Evolutionary conservation across 92 coral and sea anemone genomes (phyloP).

Genomic region (Heliopora coerulea): DNA sequence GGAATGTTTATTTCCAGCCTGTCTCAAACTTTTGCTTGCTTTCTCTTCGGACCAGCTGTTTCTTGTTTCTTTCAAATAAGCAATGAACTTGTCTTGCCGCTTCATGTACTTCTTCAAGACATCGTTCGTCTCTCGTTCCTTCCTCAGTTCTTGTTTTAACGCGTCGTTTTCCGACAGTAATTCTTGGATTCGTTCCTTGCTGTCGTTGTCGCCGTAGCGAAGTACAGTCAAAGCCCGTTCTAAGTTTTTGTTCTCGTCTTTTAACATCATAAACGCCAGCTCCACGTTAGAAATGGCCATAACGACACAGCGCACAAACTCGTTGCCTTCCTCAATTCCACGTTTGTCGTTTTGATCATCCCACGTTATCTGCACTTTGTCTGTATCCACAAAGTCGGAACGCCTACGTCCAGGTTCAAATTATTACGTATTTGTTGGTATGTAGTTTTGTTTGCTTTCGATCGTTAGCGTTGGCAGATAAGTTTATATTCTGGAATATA

Average conservation of each 20-base stretch:
- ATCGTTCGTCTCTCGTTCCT: slow-evolving; percentile 36
- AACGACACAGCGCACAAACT: not conserved
- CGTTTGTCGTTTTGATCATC: not conserved
- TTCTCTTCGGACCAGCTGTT: slow-evolving; percentile 22
- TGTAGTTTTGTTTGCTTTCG: too few relatives aligned
- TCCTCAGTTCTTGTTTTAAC: slow-evolving; percentile 16
- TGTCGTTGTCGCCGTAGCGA: slow-evolving; percentile 29
- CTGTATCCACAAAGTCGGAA: too few relatives aligned
- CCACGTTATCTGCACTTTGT: not conserved
- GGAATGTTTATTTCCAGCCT: not conserved
- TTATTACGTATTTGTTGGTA: too few relatives aligned
- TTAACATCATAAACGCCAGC: slow-evolving; percentile 28
- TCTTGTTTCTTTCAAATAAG: slow-evolving; percentile 28
- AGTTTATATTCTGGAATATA: too few relatives aligned
- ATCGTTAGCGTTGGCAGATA: too few relatives aligned
- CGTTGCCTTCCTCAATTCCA: too few relatives aligned
- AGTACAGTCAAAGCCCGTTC: slow-evolving; percentile 22
- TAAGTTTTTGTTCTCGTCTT: slow-evolving; percentile 33
- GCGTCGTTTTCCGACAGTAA: slow-evolving; percentile 14
- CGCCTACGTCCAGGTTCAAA: too few relatives aligned
- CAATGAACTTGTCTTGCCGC: slow-evolving; percentile 34
- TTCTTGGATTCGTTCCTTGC: slow-evolving; percentile 7
- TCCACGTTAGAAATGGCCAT: slow-evolving; percentile 23
- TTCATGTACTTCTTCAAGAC: slow-evolving; percentile 38
- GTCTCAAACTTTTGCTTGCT: not conserved